Evolutionary conservation across 1,140 invertebrate species (phyloP), one percentile per base, ranked within the genome.

Genomic region (Nasonia longicornis): DNA sequence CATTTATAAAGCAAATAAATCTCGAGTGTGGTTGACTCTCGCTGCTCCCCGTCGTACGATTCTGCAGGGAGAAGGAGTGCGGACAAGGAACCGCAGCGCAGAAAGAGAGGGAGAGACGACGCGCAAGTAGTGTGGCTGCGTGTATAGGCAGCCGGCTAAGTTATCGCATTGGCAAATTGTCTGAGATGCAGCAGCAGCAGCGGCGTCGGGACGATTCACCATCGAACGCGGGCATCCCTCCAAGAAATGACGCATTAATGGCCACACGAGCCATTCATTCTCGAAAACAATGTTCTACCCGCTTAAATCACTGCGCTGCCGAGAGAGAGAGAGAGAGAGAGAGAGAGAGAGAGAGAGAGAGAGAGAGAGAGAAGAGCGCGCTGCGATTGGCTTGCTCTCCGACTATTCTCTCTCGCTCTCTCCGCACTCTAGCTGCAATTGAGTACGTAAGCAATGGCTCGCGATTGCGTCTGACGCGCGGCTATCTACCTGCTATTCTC

Each of bases 1-100:
- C 87, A 87, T 88, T 87, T 87, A 87, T 86, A 85, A 85, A 85
- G 82, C 79, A 83, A 83, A 87, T 87, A 86, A 86, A 86, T 87
- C 86, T 86, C 83, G 69, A 58, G 31, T 58, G 52, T n/a, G 52
- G 64, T 67, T 31, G 22, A 29, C 64, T 31, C 64, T 67, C 22
- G 64, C 64, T 12, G 29, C 22, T 67, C 16, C 16, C 20, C 16
- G 52, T 20, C 16, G 52, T 16, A n/a, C 52, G 2, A 58, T 58
- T 31, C 38, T 2, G 38, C 16, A 20, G n/a, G 63, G 63, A 31
- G 64, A 71, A 26, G 31, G 31, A 31, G 35, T 6, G 20, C 11
- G 12, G 64, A 26, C 64, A 31, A 16, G 26, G 14, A 31, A 11
- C 29, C 12, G 3, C 22, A 67, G 22, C 63, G 29, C 26, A 26